Evolutionary conservation across 2,797 vertebrate species (phyloP).

Genomic region (Myotis daubentonii): DNA sequence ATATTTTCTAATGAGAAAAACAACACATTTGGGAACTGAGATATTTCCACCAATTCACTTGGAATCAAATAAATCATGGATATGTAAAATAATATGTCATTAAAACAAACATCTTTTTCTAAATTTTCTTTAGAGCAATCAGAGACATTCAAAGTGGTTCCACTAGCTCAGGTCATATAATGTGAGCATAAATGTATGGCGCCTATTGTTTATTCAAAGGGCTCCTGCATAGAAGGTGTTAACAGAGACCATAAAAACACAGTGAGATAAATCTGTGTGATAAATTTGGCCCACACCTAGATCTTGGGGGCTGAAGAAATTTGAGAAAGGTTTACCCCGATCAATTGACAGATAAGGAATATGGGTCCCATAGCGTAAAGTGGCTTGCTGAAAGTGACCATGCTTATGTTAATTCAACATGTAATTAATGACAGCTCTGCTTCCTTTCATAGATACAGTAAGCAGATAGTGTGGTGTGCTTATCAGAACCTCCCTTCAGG

Average conservation of each 20-base stretch:
- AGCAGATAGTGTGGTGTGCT: background rate
- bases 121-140: background rate
- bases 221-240: background rate
- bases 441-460: background rate
- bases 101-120: conserved; percentile 34
- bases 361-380: background rate
- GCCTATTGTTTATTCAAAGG: background rate
- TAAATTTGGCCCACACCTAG: background rate
- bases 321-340: background rate
- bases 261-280: background rate
- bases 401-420: background rate
- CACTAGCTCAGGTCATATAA: background rate
- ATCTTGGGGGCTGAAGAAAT: background rate
- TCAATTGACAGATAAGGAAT: background rate
- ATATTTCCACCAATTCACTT: background rate
- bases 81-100: conserved; percentile 8
- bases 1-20: conserved; percentile 9
- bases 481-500: background rate
- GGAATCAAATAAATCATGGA: background rate
- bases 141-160: background rate
- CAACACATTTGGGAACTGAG: background rate
- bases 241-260: background rate
- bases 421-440: background rate
- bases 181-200: background rate
- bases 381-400: background rate